Evolutionary conservation across 1,140 invertebrate genomes (phyloP), one percentile per base, ranked within the genome.

Genomic region (Archivesica marissinica): DNA sequence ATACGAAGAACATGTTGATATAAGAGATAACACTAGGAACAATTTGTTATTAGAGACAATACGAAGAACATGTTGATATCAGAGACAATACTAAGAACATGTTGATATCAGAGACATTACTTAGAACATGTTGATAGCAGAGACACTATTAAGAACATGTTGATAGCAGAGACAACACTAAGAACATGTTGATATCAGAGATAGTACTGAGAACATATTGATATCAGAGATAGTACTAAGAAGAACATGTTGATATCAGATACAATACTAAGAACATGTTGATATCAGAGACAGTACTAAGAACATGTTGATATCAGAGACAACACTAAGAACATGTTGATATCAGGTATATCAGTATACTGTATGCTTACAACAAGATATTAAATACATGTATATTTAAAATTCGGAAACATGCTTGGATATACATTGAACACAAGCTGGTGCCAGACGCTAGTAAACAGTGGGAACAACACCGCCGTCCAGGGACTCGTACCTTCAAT

Each of bases 401-500:
- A 44, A 44, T 9, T 44, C 7, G 7, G 7, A 44, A 72, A 44
- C 15, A 76, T 76, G 74, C 15, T 20, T 1, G 52, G 41, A 44
- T 76, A 76, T 28, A 38, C 59, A 23, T 20, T 76, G 11, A 76
- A 76, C 17, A 76, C 74, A 0, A 56, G 44, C 23, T 59, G 17
- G 74, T 76, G 74, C 35, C 0, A 59, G 33, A 23, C 2, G 25
- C 74, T 76, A 9, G 30, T 28, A n/a, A n/a, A 9, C 7, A 33
- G 25, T 66, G 13, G 23, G 17, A 76, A 76, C n/a, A n/a, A 52
- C 13, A 76, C 52, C 15, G 78, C 78, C 1, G 44, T 54, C 15
- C 82, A 85, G 38, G 91, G 91, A 7, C 86, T 92, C n/a, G n/a
- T 80, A 23, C 77, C 89, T 1, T 86, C 89, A 0, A 86, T 93